Base-by-base conservation (phyloP, 2,888 invertebrate species). In the Julus scandinavius region DNA sequence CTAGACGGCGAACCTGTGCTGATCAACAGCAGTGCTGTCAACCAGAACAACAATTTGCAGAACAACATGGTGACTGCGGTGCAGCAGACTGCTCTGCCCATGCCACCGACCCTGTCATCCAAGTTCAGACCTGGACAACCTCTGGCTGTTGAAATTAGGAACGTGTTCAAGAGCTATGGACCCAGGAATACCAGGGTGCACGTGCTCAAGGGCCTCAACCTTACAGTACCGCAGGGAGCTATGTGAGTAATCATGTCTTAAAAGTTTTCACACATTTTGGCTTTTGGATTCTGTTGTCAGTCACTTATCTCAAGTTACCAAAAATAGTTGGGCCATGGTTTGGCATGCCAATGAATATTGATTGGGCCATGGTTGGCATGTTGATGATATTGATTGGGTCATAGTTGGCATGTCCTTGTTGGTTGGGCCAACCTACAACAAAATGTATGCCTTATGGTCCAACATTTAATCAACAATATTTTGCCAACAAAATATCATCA, bases 221-320 rank as follows among this genome's bases (percentile, higher is more conserved):
- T 98, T 96, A 97, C 97, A 89, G 98, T 98, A 90, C 96, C 96
- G 91, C 97, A 97, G 93, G 98, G 98, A 91, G 96, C 97, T 90
- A 98, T 98, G 98, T 98, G 93, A 97, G 97, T 95, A 58, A 58
- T 29, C 29, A 54, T 86, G 17, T 41, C n/a, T 84, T 84, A 20
- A 84, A 6, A 40, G 5, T 7, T 17, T 11, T 83, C 15, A 15
- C 20, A 83, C 15, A 15, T 83, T 29, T 29, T 29, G 29, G 29
- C 29, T 29, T 29, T 29, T 29, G 29, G 29, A 29, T 29, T 29
- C 29, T 29, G 29, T 29, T 29, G 29, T 29, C 29, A 29, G 29
- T 29, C 29, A 29, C 29, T 29, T 29, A 29, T 29, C 29, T 29
- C 29, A 29, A 29, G 29, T 1, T 29, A 29, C 29, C 29, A 29